These are phyloP conservation scores for Emys orbicularis DNA, from an alignment of 2,797 vertebrate species.

Conservation along the genomic window DNA sequence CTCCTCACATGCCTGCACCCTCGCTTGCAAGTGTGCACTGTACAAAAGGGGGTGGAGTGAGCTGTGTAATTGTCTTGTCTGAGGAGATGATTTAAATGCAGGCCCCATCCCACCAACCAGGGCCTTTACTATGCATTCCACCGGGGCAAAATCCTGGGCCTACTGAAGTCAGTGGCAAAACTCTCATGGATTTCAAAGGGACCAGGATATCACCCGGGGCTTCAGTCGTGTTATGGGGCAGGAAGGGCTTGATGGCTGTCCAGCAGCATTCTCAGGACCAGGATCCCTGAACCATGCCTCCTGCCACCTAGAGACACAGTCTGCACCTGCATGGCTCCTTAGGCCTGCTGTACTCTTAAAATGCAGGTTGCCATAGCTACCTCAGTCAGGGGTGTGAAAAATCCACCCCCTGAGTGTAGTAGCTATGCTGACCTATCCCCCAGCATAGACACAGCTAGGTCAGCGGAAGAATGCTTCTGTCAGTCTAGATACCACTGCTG, in stretches of 20 bases:
- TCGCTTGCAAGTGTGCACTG: background rate
- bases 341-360: no score
- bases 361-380: no score
- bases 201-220: background rate
- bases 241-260: no score
- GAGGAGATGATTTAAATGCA: background rate
- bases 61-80: background rate
- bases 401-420: no score
- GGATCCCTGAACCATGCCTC: background rate
- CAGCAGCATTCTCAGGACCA: background rate
- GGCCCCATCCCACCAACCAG: background rate
- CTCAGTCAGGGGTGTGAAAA: no score
- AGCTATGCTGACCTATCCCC: no score
- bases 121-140: background rate
- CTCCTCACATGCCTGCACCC: background rate
- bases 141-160: background rate
- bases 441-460: no score
- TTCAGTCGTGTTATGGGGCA: background rate
- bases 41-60: background rate
- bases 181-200: background rate
- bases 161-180: background rate
- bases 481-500: no score
- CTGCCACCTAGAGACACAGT: background rate
- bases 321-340: no score
- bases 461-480: no score